Conservation (phyloP, 2,797 vertebrate species). For the Tokudaia tokunoshimensis region DNA sequence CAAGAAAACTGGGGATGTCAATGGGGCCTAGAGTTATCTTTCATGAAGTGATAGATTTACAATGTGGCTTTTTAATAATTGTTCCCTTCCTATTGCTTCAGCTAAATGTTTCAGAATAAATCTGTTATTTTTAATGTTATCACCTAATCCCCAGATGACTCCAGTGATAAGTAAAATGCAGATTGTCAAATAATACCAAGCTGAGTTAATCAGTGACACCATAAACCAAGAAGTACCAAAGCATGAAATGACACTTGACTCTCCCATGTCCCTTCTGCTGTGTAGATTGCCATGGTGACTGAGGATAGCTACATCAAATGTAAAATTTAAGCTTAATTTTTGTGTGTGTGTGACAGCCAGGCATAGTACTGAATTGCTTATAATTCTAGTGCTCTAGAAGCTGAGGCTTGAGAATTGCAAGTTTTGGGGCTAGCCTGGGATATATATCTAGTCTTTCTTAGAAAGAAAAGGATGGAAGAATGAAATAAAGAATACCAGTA, state of each 20-base stretch:
- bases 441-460: neutral
- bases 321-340: neutral
- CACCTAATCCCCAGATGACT: neutral
- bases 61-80: neutral
- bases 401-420: neutral
- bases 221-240: neutral
- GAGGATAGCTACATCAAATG: neutral
- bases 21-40: neutral
- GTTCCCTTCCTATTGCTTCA: neutral
- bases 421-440: neutral
- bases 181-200: neutral
- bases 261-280: neutral
- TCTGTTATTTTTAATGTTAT: neutral
- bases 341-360: neutral
- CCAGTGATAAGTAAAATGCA: neutral
- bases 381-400: neutral
- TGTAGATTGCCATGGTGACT: neutral
- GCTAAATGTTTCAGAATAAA: neutral
- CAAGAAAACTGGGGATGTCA: neutral
- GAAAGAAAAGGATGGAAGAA: too few species aligned
- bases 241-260: neutral
- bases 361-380: neutral
- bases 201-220: neutral
- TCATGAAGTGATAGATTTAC: neutral
- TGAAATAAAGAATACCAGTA: neutral